Conservation (phyloP, 64 coral and sea anemone species). For the Trachythela sp. region DNA sequence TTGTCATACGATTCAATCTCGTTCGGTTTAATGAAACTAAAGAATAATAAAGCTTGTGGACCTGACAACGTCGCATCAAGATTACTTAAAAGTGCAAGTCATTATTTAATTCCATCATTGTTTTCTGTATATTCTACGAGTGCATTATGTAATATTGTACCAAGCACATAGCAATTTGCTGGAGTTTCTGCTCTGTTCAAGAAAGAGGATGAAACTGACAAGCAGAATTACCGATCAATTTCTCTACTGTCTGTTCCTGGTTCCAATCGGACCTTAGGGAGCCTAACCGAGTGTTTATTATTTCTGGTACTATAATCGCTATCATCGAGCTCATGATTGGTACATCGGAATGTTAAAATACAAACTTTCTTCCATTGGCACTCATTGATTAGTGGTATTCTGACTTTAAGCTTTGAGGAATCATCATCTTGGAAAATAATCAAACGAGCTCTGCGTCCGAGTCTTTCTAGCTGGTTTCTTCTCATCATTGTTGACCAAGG, state of each 20-base stretch:
- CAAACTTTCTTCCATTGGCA: no score
- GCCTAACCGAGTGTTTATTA: no score
- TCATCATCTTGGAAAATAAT: no score
- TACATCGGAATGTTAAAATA: no score
- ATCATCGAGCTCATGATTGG: no score
- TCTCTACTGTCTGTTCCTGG: neutral
- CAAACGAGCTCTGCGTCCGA: no score
- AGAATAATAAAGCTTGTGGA: constrained; percentile 13
- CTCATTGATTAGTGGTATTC: no score
- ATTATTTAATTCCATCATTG: neutral
- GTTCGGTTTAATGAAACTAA: neutral
- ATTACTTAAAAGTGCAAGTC: neutral
- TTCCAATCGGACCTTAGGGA: neutral
- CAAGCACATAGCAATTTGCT: constrained; percentile 3
- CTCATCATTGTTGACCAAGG: no score
- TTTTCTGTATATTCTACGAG: neutral
- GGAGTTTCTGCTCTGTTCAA: neutral
- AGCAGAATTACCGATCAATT: neutral
- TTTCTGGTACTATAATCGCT: no score
- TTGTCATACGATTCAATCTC: neutral
- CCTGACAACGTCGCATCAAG: constrained; percentile 29
- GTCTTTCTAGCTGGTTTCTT: no score
- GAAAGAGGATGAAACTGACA: no score
- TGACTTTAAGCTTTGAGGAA: no score
- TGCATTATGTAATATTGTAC: neutral